These are phyloP conservation scores for Aelia acuminata DNA, from an alignment of 2,888 invertebrate genomes.

Conservation along the genomic window DNA sequence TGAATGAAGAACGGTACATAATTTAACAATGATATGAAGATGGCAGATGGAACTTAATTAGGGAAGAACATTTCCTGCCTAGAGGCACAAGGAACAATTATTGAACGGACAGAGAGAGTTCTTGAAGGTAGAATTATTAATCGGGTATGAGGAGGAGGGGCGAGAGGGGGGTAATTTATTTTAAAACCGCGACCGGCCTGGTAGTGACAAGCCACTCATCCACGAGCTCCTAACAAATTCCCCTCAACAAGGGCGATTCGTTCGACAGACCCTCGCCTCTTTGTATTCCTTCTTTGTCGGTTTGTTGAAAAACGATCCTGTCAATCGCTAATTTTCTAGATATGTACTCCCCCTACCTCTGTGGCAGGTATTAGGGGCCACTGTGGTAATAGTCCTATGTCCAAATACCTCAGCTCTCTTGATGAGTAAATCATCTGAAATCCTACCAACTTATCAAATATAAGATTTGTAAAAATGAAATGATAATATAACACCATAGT, in stretches of 20 bases:
- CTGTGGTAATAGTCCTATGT: not conserved
- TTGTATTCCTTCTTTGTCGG: conserved; percentile 12
- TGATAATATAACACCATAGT: no score
- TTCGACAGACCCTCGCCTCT: not conserved
- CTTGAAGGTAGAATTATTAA: conserved; percentile 31
- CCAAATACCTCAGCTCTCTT: not conserved
- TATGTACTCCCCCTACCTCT: not conserved
- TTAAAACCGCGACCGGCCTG: not conserved
- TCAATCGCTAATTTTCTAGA: not conserved
- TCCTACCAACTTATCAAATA: no score
- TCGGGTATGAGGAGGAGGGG: no score
- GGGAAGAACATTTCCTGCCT: not conserved
- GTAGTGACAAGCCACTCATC: not conserved
- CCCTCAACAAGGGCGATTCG: not conserved
- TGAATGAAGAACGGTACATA: not conserved
- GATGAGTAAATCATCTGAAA: not conserved
- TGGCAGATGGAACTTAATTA: not conserved
- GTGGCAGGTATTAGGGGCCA: not conserved
- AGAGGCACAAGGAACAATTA: not conserved
- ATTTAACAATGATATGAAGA: not conserved
- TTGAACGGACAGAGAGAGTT: not conserved
- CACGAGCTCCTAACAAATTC: not conserved
- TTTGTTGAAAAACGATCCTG: conserved; percentile 2
- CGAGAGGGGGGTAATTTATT: conserved; percentile 27
- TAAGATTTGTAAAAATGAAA: no score